A percentile compares a stretch with the other conserved stretches of the same genome.
Evolutionary conservation across 2,113 vertebrate species (phyloP).

Genomic region (Urocynchramus pylzowi): DNA sequence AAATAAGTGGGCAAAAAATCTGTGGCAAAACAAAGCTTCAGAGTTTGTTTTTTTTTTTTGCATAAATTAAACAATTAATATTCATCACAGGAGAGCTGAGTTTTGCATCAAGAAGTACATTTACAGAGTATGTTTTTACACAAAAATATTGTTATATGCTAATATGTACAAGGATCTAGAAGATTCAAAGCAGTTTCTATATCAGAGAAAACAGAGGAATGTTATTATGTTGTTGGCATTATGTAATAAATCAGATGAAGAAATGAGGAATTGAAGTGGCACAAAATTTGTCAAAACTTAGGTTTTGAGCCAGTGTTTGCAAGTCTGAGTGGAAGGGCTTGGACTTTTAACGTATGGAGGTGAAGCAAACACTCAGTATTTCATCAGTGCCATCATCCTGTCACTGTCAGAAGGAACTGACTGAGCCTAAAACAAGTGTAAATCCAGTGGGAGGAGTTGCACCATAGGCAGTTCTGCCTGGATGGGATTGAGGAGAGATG

Average conservation of each 20-base stretch:
- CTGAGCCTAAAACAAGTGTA: background rate
- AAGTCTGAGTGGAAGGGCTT: background rate
- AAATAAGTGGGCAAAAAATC: background rate
- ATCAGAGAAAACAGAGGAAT: background rate
- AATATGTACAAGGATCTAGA: background rate
- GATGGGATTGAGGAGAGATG: background rate
- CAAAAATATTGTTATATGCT: background rate
- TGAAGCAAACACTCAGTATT: background rate
- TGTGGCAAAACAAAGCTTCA: background rate
- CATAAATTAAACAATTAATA: background rate
- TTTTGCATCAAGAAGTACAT: background rate
- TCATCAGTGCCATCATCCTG: background rate
- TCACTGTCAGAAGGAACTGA: background rate
- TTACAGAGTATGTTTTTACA: background rate
- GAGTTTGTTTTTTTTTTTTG: background rate
- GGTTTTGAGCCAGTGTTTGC: background rate
- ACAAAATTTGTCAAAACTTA: background rate
- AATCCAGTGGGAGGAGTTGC: background rate
- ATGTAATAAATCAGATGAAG: background rate
- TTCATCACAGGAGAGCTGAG: background rate
- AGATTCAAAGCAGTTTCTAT: background rate
- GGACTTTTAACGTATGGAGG: background rate
- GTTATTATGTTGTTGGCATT: background rate
- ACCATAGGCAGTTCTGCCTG: background rate
- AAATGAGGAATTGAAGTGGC: background rate